phyloP scores from a whole-genome alignment of 2,113 vertebrate species.

The Dromaius novaehollandiae region DNA sequence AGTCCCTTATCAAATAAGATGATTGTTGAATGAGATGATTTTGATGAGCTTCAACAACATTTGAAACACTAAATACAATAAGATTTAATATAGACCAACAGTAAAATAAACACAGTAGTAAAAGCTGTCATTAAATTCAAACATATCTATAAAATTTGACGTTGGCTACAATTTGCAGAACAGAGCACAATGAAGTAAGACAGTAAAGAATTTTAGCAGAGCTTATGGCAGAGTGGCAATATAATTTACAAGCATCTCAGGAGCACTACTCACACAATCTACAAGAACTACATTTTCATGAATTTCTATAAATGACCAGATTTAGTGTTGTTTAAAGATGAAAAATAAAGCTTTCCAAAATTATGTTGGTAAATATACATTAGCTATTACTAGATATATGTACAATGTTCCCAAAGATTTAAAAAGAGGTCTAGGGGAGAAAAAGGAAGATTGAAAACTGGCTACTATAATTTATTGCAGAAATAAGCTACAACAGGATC shows the following conservation, averaged over 20 bases:
- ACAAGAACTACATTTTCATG: background rate
- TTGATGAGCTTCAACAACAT: background rate
- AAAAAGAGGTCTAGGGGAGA: background rate
- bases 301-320: background rate
- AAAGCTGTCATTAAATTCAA: conserved; percentile 18
- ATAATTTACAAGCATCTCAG: conserved; percentile 30
- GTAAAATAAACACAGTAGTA: conserved; percentile 36
- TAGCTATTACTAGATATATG: background rate
- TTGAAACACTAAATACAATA: background rate
- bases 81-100: conserved; percentile 11
- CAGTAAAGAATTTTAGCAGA: conserved; percentile 30
- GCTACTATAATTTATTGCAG: background rate
- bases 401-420: background rate
- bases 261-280: background rate
- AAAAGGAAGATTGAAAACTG: background rate
- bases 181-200: background rate
- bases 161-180: background rate
- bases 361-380: background rate
- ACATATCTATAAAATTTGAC: conserved; percentile 4
- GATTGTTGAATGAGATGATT: background rate
- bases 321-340: background rate
- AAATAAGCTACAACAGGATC: background rate
- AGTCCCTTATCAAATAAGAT: background rate
- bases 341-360: conserved; percentile 7
- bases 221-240: background rate